Evolutionary conservation across 1,140 invertebrate species (phyloP).

Genomic region (Mylabris phalerata): DNA sequence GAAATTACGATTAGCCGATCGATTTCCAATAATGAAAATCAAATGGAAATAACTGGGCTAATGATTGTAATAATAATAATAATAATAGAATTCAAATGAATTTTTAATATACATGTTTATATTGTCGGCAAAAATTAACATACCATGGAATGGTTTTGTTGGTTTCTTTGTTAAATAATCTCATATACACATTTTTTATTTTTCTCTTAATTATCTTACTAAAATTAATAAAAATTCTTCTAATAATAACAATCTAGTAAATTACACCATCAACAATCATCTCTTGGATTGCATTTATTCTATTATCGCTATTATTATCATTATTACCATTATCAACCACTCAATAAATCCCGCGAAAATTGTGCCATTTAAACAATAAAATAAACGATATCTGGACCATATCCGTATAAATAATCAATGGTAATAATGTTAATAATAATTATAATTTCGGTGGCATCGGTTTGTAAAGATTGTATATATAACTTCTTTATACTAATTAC

Average conservation of each 20-base stretch:
- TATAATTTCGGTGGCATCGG: constrained; percentile 7
- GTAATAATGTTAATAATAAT: too few relatives aligned
- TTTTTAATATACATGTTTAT: constrained; percentile 30
- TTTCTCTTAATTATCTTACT: constrained; percentile 26
- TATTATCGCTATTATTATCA: not conserved
- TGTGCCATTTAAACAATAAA: too few relatives aligned
- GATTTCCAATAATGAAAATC: not conserved
- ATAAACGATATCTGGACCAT: too few relatives aligned
- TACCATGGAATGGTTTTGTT: constrained; percentile 39
- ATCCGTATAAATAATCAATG: too few relatives aligned
- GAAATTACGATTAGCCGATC: not conserved
- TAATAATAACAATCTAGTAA: constrained; percentile 43
- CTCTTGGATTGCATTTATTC: constrained; percentile 14
- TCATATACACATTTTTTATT: too few relatives aligned
- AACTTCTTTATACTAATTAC: constrained; percentile 10
- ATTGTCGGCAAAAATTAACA: constrained; percentile 44
- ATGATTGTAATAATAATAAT: not conserved
- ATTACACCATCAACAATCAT: constrained; percentile 42
- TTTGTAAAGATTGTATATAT: constrained; percentile 6
- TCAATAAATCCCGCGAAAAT: too few relatives aligned
- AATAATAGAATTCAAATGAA: not conserved
- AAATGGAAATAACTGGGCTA: not conserved
- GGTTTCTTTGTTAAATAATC: not conserved
- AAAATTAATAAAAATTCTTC: constrained; percentile 41
- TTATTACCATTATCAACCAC: not conserved